phyloP scores from a whole-genome alignment of 1,140 invertebrate genomes.

The Phymorhynchus buccinoides region DNA sequence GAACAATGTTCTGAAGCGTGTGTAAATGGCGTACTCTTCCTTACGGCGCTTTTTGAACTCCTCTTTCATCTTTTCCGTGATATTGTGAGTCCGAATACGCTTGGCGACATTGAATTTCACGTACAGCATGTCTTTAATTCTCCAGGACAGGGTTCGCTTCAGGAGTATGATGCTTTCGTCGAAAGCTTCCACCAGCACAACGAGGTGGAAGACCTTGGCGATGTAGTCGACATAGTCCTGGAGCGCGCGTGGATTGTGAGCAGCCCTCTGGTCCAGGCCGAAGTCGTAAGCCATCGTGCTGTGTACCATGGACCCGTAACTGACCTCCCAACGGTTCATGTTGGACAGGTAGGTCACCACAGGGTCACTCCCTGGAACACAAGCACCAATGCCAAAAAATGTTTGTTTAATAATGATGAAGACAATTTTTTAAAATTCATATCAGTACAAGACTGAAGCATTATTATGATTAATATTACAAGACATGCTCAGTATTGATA shows the following conservation, averaged over 20 bases:
- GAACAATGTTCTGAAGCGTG: too few relatives aligned
- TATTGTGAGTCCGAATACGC: background rate
- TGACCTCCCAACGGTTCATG: background rate
- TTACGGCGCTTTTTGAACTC: too few relatives aligned
- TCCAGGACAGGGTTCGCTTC: conserved; percentile 41
- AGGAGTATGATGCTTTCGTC: conserved; percentile 45
- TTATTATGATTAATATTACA: too few relatives aligned
- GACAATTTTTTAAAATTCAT: too few relatives aligned
- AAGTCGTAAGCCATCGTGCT: conserved; percentile 54
- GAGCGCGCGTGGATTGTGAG: background rate
- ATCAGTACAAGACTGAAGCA: too few relatives aligned
- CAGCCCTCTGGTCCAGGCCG: conserved; percentile 38
- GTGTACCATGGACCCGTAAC: conserved; percentile 40
- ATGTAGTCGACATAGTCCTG: background rate
- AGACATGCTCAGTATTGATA: too few relatives aligned
- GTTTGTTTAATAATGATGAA: too few relatives aligned
- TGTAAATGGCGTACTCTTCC: too few relatives aligned
- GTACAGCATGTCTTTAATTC: conserved; percentile 43
- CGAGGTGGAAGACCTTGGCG: conserved; percentile 38
- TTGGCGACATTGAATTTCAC: conserved; percentile 11
- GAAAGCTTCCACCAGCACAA: conserved; percentile 41
- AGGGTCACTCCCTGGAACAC: background rate
- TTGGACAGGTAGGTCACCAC: conserved; percentile 1
- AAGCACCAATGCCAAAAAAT: too few relatives aligned
- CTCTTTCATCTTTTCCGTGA: too few relatives aligned